These are phyloP conservation scores for Drosophila arizonae DNA, from an alignment of 1,140 invertebrate genomes.

Conservation along the genomic window DNA sequence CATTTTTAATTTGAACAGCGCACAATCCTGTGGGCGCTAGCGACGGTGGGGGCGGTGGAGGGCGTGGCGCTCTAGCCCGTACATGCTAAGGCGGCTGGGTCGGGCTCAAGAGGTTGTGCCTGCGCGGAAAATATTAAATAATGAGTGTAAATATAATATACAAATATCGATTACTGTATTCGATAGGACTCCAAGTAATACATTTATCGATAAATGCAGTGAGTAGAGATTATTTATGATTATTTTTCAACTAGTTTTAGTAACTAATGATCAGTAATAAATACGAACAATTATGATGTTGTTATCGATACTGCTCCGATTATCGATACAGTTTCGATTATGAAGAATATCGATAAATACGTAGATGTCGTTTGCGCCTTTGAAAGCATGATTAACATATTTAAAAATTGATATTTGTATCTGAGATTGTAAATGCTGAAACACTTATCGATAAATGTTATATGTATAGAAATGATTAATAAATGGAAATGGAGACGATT, in stretches of 20 bases:
- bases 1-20: conserved; percentile 78
- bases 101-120: too few species aligned
- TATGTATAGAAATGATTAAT: neutral
- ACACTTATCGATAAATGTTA: too few species aligned
- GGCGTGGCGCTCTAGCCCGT: neutral
- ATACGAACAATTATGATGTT: too few species aligned
- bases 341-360: neutral
- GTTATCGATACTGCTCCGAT: too few species aligned
- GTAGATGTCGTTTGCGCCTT: too few species aligned
- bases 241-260: neutral
- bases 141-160: neutral
- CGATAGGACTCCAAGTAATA: neutral
- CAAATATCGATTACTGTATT: neutral
- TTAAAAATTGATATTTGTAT: too few species aligned
- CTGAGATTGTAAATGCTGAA: too few species aligned
- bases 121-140: too few species aligned
- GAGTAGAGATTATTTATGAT: too few species aligned
- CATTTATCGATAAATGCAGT: too few species aligned
- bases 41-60: neutral
- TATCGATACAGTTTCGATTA: neutral
- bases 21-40: conserved; percentile 26
- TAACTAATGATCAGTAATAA: too few species aligned
- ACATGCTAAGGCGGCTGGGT: neutral
- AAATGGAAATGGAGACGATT: neutral
- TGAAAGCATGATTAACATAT: too few species aligned